Evolutionary conservation across 1,140 invertebrate genomes (phyloP), one percentile per base, ranked within the genome.

Genomic region (Drosophila seguyi): DNA sequence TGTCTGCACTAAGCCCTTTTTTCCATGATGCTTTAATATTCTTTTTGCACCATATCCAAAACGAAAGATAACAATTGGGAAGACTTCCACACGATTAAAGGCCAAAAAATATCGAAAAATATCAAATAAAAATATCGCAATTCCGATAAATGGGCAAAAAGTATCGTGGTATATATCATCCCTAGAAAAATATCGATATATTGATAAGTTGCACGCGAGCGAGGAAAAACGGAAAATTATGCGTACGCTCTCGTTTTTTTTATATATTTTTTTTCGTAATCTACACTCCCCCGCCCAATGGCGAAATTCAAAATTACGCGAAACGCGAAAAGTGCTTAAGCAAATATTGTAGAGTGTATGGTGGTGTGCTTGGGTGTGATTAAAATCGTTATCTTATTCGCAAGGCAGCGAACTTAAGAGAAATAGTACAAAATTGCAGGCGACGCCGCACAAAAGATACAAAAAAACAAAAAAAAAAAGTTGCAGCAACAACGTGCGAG

Each of bases 201-300:
- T n/a, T n/a, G n/a, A n/a, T 36, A 36, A 18, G 22, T 45, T 22
- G 16, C 27, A 65, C 57, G 47, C 59, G 58, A 67, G 48, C 59
- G 58, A 67, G 41, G 57, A 60, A 60, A 61, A 59, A 74, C 47
- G 52, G 55, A 53, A 60, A 57, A 79, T 50, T 79, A 77, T 78
- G 75, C 74, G 75, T 79, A 77, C 68, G 76, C 66, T 68, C 57
- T 36, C 47, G 18, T 63, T 66, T 75, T 82, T 87, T 86, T 84
- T 86, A 82, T 75, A 47, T 73, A 82, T 87, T 82, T 79, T 73
- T 81, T 87, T 87, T 87, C 83, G 79, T 86, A 87, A 81, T 63
- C 62, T 47, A 65, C 57, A 84, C 74, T 48, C 31, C 68, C 59
- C 61, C 65, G 60, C 60, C 60, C 18, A 59, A 41, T 18, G 44